phyloP scores from a whole-genome alignment of 2,797 vertebrate species.

The Uromys caudimaculatus region DNA sequence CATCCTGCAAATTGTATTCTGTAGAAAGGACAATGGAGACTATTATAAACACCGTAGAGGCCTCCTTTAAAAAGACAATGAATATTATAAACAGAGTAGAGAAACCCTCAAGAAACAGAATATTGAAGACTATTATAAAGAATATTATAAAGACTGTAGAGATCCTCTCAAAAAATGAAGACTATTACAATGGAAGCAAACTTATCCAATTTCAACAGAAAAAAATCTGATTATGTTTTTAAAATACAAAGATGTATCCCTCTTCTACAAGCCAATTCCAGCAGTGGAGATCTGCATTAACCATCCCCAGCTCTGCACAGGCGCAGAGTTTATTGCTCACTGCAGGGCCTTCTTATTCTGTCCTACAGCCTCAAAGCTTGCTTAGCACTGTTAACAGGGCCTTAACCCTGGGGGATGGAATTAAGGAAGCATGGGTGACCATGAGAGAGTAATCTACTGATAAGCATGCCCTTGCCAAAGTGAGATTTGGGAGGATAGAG shows the following conservation, averaged over 20 bases:
- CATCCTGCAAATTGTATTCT: not conserved
- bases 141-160: not conserved
- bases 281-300: accelerated
- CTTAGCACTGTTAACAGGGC: not conserved
- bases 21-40: not conserved
- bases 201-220: not conserved
- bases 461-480: not conserved
- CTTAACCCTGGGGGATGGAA: not conserved
- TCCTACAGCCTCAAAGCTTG: not conserved
- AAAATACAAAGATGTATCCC: not conserved
- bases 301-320: accelerated
- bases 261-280: not conserved
- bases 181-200: not conserved
- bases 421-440: not conserved
- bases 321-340: not conserved
- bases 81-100: not conserved
- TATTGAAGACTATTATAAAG: not conserved
- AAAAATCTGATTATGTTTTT: not conserved
- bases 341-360: not conserved
- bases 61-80: not conserved
- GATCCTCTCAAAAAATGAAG: not conserved
- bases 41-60: not conserved
- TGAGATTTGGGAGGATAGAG: slow-evolving; percentile 37
- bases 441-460: slow-evolving; percentile 18
- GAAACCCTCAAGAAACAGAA: not conserved